phyloP scores from a whole-genome alignment of 1,140 invertebrate genomes.

The Drosophila sechellia region DNA sequence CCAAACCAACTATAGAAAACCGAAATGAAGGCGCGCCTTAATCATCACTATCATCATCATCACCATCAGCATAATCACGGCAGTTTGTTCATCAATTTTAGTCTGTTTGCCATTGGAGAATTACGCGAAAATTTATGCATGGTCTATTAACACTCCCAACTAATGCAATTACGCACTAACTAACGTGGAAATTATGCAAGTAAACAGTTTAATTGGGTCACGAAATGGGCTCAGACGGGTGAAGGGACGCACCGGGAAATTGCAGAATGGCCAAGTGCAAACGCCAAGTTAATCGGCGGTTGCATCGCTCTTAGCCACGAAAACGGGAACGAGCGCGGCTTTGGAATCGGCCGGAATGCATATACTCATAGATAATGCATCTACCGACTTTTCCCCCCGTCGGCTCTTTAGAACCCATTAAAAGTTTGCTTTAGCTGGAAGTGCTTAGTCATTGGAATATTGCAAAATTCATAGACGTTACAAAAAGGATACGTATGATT shows the following conservation, averaged over 20 bases:
- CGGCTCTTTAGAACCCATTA: slow-evolving; percentile 13
- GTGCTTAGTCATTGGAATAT: slow-evolving; percentile 3
- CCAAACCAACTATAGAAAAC: slow-evolving; percentile 40
- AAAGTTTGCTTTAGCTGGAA: not conserved
- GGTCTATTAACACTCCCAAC: slow-evolving; percentile 51
- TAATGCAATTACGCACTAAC: slow-evolving; percentile 66
- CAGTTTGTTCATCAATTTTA: slow-evolving; percentile 71
- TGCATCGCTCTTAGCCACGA: slow-evolving; percentile 10
- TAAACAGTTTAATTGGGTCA: slow-evolving; percentile 80
- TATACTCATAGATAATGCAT: slow-evolving; percentile 14
- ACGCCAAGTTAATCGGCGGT: slow-evolving; percentile 23
- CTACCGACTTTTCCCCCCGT: slow-evolving; percentile 2
- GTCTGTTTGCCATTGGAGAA: slow-evolving; percentile 65
- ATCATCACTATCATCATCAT: slow-evolving; percentile 27
- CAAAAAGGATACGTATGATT: not conserved
- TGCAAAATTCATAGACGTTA: not conserved
- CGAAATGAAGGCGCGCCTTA: slow-evolving; percentile 57
- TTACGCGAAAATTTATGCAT: slow-evolving; percentile 67
- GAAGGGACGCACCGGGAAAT: slow-evolving; percentile 9
- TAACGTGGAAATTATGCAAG: slow-evolving; percentile 80
- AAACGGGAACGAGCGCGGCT: slow-evolving; percentile 32
- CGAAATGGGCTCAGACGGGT: slow-evolving; percentile 32
- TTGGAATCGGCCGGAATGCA: slow-evolving; percentile 19
- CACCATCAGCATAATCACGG: slow-evolving; percentile 28
- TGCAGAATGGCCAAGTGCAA: slow-evolving; percentile 15